Conservation (phyloP, 1,140 invertebrate species). For the Arctopsyche grandis region DNA sequence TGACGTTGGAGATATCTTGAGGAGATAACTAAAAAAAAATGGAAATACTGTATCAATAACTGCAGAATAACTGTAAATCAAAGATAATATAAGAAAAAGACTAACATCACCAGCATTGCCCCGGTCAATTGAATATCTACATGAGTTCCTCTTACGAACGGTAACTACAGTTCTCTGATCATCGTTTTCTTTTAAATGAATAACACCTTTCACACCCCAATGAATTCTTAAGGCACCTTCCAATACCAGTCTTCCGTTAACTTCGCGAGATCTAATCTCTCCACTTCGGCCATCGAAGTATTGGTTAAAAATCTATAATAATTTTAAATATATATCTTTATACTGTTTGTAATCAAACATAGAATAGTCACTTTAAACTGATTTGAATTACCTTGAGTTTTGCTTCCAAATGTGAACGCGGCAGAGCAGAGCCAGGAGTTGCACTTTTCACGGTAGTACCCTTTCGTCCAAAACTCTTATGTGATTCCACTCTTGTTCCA, state of each 20-base stretch:
- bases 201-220: constrained; percentile 86
- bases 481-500: constrained; percentile 86
- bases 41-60: neutral
- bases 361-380: neutral
- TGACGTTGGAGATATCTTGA: constrained; percentile 22
- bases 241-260: constrained; percentile 81
- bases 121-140: constrained; percentile 71
- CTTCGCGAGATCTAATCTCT: constrained; percentile 78
- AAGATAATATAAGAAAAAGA: neutral
- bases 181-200: constrained; percentile 88
- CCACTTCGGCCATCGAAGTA: constrained; percentile 84
- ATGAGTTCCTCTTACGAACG: constrained; percentile 76
- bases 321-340: neutral
- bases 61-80: neutral
- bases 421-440: constrained; percentile 59
- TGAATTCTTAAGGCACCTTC: constrained; percentile 84
- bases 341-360: constrained; percentile 2
- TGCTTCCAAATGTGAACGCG: constrained; percentile 79
- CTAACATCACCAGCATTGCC: constrained; percentile 39
- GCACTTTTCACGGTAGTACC: constrained; percentile 60
- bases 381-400: constrained; percentile 71
- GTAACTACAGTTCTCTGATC: constrained; percentile 81
- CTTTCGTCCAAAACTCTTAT: constrained; percentile 84
- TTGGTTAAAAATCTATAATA: constrained; percentile 72
- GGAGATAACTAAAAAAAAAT: neutral